These are phyloP conservation scores for Paraescarpia echinospica DNA, from an alignment of 1,140 invertebrate species.

Conservation along the genomic window DNA sequence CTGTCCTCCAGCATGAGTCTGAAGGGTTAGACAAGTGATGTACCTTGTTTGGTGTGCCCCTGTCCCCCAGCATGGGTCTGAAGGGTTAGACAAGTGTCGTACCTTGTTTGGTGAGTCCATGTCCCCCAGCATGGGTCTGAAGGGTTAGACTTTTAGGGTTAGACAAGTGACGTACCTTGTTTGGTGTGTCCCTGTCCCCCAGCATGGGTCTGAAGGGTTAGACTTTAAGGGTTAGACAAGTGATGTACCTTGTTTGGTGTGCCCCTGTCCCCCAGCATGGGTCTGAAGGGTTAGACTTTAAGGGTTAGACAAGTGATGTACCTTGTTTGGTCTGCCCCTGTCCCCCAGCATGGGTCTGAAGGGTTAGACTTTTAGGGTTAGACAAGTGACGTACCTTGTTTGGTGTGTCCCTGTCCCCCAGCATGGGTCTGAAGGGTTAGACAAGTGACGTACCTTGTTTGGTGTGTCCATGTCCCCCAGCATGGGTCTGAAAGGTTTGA, in stretches of 20 bases:
- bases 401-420: too few species aligned
- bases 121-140: conserved; percentile 87
- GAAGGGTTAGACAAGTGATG: conserved; percentile 66
- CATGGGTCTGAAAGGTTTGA: background rate
- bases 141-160: too few species aligned
- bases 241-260: conserved; percentile 67
- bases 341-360: conserved; percentile 89
- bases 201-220: conserved; percentile 89
- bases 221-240: too few species aligned
- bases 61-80: conserved; percentile 85
- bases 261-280: conserved; percentile 84
- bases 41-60: conserved; percentile 71
- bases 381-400: conserved; percentile 62
- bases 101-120: conserved; percentile 72
- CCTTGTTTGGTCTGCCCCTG: conserved; percentile 70
- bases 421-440: too few species aligned
- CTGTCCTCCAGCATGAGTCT: conserved; percentile 87
- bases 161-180: conserved; percentile 63
- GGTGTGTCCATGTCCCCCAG: too few species aligned
- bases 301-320: too few species aligned
- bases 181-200: conserved; percentile 74
- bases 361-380: too few species aligned
- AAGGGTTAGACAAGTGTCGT: conserved; percentile 66
- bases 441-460: too few species aligned
- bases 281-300: conserved; percentile 81